These are phyloP conservation scores for Luidia sarsii DNA, from an alignment of 53 echinoderm and acorn worm genomes.

Conservation along the genomic window DNA sequence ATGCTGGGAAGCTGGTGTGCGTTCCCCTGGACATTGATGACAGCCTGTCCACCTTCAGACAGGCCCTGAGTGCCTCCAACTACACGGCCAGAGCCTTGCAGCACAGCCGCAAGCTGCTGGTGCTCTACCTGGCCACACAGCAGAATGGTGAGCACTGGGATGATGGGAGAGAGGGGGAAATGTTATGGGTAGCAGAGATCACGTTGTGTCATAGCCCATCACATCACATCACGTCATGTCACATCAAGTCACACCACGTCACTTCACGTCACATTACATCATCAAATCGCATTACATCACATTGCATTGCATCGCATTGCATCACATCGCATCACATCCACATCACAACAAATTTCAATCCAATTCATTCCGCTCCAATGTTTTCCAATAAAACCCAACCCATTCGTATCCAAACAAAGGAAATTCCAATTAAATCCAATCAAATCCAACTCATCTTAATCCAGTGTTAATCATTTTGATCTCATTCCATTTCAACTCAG, in stretches of 20 bases:
- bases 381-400: too few species aligned
- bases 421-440: too few species aligned
- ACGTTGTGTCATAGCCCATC: background rate
- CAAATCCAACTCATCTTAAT: too few species aligned
- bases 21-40: slow-evolving; percentile 80
- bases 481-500: too few species aligned
- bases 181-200: background rate
- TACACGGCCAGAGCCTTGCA: slow-evolving; percentile 97
- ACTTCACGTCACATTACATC: too few species aligned
- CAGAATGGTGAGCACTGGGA: slow-evolving; percentile 83
- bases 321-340: too few species aligned
- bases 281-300: background rate
- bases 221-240: background rate
- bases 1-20: slow-evolving; percentile 85
- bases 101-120: slow-evolving; percentile 89
- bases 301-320: background rate
- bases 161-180: background rate
- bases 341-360: too few species aligned
- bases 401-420: too few species aligned
- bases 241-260: background rate
- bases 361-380: too few species aligned
- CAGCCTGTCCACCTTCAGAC: slow-evolving; percentile 75
- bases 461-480: too few species aligned
- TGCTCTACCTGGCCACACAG: slow-evolving; percentile 89
- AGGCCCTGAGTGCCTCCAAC: slow-evolving; percentile 83